Conservation (phyloP, 2,888 invertebrate genomes). For the Phymatocera aterrima region DNA sequence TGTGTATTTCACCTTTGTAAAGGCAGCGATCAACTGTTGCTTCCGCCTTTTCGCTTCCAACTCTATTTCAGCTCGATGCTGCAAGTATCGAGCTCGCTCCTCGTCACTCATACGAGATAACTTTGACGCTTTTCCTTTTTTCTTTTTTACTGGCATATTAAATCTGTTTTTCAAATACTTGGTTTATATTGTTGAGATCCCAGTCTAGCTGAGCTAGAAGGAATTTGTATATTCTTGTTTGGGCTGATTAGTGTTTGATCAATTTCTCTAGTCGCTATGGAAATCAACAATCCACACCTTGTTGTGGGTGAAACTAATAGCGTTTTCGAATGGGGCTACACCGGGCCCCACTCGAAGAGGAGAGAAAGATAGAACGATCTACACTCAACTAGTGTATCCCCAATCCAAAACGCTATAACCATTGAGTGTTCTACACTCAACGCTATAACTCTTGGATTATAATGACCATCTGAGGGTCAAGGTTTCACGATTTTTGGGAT, state of each 20-base stretch:
- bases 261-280: constrained; percentile 26
- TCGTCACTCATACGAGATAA: constrained; percentile 91
- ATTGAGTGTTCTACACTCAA: too few relatives aligned
- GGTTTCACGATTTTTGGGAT: too few relatives aligned
- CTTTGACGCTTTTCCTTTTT: constrained; percentile 85
- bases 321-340: too few relatives aligned
- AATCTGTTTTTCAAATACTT: neutral
- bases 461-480: too few relatives aligned
- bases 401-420: too few relatives aligned
- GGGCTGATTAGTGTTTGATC: constrained; percentile 24
- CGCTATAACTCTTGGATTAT: too few relatives aligned
- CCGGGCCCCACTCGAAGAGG: too few relatives aligned
- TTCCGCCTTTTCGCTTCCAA: constrained; percentile 88
- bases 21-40: constrained; percentile 86
- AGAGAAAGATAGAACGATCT: too few relatives aligned
- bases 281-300: constrained; percentile 19
- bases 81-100: constrained; percentile 87
- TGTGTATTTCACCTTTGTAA: constrained; percentile 85
- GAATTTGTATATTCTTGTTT: neutral
- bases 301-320: too few relatives aligned
- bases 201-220: neutral
- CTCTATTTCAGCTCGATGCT: constrained; percentile 88
- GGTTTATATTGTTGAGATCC: neutral
- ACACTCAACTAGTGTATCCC: too few relatives aligned
- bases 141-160: constrained; percentile 77